Conservation (phyloP, 2,113 vertebrate species). For the Rhinolophus sinicus region DNA sequence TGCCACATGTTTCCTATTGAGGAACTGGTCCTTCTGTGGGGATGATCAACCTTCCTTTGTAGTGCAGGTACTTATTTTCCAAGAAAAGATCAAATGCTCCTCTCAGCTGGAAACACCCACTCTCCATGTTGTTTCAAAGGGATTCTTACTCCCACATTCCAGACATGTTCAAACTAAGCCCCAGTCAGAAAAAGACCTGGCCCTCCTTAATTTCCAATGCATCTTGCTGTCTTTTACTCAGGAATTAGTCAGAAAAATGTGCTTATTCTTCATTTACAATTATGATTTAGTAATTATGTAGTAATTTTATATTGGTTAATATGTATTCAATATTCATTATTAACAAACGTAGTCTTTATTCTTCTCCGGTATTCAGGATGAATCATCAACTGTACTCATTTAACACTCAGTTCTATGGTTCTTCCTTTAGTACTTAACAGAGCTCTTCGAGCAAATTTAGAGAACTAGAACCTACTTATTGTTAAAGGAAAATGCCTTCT, state of each 20-base stretch:
- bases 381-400: not conserved
- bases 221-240: not conserved
- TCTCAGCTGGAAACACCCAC: slow-evolving; percentile 72
- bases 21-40: slow-evolving; percentile 20
- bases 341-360: slow-evolving; percentile 2
- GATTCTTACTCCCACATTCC: slow-evolving; percentile 35
- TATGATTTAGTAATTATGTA: not conserved
- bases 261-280: not conserved
- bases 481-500: slow-evolving; percentile 16
- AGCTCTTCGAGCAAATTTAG: slow-evolving; percentile 1
- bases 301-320: not conserved
- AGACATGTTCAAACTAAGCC: slow-evolving; percentile 63
- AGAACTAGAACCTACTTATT: not conserved
- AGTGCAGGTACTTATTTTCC: slow-evolving; percentile 71
- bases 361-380: not conserved
- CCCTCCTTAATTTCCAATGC: not conserved
- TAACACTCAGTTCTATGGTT: not conserved
- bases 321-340: not conserved
- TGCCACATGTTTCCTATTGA: not conserved
- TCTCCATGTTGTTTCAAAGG: slow-evolving; percentile 53
- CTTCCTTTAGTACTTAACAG: not conserved
- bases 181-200: slow-evolving; percentile 5
- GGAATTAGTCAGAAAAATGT: slow-evolving; percentile 29
- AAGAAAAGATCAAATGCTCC: slow-evolving; percentile 77
- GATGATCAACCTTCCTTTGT: slow-evolving; percentile 52